Conservation (phyloP, 2,113 vertebrate species). For the Carassius gibelio region DNA sequence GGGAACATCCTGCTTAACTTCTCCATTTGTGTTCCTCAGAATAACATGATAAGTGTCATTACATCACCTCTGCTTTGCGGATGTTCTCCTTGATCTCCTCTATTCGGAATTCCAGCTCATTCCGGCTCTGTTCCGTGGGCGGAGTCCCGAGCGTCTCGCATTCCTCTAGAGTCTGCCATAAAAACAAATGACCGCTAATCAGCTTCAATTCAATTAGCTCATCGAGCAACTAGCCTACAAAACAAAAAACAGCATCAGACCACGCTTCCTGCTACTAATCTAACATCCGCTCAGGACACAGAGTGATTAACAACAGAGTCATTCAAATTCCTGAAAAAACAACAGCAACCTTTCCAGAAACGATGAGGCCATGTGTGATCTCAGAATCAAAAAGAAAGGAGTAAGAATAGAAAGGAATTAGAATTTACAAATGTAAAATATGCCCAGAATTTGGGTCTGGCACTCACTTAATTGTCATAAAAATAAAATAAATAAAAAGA, state of each 20-base stretch:
- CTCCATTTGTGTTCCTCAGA: not conserved
- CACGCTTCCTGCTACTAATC: not conserved
- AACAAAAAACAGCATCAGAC: not conserved
- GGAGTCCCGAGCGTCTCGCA: constrained; percentile 87
- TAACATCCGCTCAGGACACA: not conserved
- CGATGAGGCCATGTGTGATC: too few species aligned
- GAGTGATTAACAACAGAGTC: not conserved
- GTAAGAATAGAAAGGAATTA: too few species aligned
- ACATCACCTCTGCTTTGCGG: constrained; percentile 90
- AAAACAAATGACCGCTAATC: constrained; percentile 22
- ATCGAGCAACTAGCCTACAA: not conserved
- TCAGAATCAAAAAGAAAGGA: too few species aligned
- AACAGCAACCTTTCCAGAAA: too few species aligned
- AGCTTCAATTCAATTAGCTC: constrained; percentile 6
- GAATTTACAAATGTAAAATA: too few species aligned
- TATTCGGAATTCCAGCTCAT: constrained; percentile 91
- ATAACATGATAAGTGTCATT: too few species aligned
- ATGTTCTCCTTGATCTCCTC: constrained; percentile 94
- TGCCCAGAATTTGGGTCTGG: too few species aligned
- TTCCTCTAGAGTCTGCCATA: constrained; percentile 85
- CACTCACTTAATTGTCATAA: too few species aligned
- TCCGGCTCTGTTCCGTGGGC: constrained; percentile 85
- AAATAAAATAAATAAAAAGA: too few species aligned
- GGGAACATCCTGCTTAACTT: not conserved
- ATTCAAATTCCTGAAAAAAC: too few species aligned